Evolutionary conservation across 1,140 invertebrate species (phyloP), one percentile per base, ranked within the genome.

Genomic region (Drosophila nebulosa): DNA sequence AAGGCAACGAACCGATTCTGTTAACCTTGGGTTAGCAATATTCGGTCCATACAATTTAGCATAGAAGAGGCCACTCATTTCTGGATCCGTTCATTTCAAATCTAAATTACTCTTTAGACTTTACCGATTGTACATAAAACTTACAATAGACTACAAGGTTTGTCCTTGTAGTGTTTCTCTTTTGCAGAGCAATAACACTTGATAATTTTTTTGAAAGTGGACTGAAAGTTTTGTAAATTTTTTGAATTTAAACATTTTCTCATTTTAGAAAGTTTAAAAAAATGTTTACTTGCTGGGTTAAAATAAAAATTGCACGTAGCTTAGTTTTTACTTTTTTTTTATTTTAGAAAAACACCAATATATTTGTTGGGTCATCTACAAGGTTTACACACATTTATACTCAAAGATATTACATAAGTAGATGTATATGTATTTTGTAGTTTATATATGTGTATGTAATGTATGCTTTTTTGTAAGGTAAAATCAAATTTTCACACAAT

Each of bases 311-410:
- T 32, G 9, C 3, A 32, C 3, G 10, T 12, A 32, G 3, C 30
- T 32, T 32, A 3, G 4, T 12, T 18, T 1, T 18, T 14, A 16
- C 16, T 42, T 18, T 42, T 21, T 64, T 42, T 62, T 21, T 70
- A 65, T 71, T 71, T 57, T 67, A 71, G 50, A 77, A 76, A 86
- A 86, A 85, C 81, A 74, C 81, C 80, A 86, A 80, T 56, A 62
- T 32, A 56, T 81, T 74, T 27, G 26, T 73, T 85, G 78, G 71
- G 64, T 66, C 69, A 64, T 68, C 80, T 85, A 85, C 81, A 74
- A 63, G 69, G 64, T 86, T 72, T 86, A 86, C 81, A 85, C 72
- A 84, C 65, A 61, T 16, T 64, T 69, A 69, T 67, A 69, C 74
- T 74, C 70, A 64, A 69, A 64, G 64, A 74, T 78, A 81, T 81